Evolutionary conservation across 2,888 invertebrate species (phyloP).

Genomic region (Trypoxylon attenuatum): DNA sequence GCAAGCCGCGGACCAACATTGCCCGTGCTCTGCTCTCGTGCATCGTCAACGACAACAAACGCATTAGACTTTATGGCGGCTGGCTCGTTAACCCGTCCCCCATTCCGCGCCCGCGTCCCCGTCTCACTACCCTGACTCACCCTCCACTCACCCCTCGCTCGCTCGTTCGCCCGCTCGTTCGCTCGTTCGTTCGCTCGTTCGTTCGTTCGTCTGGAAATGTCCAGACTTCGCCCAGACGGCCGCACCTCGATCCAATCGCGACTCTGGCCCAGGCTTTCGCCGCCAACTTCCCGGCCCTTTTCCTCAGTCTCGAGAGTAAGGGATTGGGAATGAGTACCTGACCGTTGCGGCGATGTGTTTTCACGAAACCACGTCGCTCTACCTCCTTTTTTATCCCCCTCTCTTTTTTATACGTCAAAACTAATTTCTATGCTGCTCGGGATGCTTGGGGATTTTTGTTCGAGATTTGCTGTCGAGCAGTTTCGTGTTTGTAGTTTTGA

Average conservation of each 20-base stretch:
- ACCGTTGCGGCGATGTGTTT: neutral
- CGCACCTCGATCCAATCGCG: conserved; percentile 59
- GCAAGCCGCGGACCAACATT: conserved; percentile 35
- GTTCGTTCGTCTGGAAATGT: conserved; percentile 43
- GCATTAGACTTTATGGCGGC: conserved; percentile 69
- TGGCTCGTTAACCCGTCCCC: conserved; percentile 56
- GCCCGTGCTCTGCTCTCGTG: conserved; percentile 30
- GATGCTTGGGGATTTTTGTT: too few relatives aligned
- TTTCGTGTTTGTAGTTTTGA: too few relatives aligned
- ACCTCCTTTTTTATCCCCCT: conserved; percentile 9
- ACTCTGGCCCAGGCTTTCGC: conserved; percentile 8
- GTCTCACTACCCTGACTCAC: conserved; percentile 15
- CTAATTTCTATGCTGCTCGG: neutral
- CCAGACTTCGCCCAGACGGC: conserved; percentile 63
- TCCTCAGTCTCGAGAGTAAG: conserved; percentile 4
- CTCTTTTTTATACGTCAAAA: neutral
- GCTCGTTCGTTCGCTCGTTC: conserved; percentile 14
- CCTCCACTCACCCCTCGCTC: conserved; percentile 9
- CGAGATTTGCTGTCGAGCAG: too few relatives aligned
- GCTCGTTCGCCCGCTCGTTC: conserved; percentile 16
- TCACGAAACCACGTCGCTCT: too few relatives aligned
- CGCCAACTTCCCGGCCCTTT: conserved; percentile 6
- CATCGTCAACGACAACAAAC: conserved; percentile 63
- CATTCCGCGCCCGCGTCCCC: conserved; percentile 12
- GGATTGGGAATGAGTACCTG: neutral